Percentiles rank a stretch among this genome's conserved stretches.
These are phyloP conservation scores for Microcebus murinus DNA, from an alignment of 2,113 vertebrate species.

Conservation along the genomic window DNA sequence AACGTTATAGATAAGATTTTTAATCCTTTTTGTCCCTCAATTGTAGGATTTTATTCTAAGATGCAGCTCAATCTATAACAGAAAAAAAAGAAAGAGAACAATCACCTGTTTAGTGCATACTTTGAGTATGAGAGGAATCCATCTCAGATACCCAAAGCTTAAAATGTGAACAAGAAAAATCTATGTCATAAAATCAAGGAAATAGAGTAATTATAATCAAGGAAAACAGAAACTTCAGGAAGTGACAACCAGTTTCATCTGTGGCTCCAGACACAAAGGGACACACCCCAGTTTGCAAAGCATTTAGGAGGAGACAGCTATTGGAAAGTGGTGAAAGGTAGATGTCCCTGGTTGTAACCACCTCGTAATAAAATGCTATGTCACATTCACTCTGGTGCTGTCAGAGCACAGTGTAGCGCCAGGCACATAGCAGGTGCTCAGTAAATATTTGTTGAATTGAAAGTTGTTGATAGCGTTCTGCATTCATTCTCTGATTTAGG, in stretches of 20 bases:
- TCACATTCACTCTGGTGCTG: background rate
- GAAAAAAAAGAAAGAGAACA: background rate
- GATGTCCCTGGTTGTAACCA: background rate
- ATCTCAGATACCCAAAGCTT: background rate
- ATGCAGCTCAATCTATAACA: background rate
- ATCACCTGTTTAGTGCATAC: no score
- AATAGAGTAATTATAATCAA: background rate
- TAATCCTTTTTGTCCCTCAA: background rate
- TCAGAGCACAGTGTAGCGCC: background rate
- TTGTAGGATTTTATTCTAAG: background rate
- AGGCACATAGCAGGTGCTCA: conserved; percentile 50
- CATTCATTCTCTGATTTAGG: background rate
- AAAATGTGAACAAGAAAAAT: background rate
- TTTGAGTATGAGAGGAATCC: background rate
- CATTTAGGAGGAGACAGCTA: background rate
- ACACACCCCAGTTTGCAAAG: background rate
- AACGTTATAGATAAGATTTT: background rate
- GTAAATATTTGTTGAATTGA: conserved; percentile 36
- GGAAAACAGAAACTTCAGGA: background rate
- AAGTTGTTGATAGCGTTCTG: conserved; percentile 26
- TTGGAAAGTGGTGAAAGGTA: conserved; percentile 15
- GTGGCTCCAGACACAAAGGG: background rate
- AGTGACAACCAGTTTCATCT: background rate
- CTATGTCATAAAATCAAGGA: background rate
- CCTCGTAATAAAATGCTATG: conserved; percentile 16